Percentiles rank a stretch among this genome's conserved stretches.
phyloP scores from a whole-genome alignment of 1,140 invertebrate species.

The Sycobia sp. region DNA sequence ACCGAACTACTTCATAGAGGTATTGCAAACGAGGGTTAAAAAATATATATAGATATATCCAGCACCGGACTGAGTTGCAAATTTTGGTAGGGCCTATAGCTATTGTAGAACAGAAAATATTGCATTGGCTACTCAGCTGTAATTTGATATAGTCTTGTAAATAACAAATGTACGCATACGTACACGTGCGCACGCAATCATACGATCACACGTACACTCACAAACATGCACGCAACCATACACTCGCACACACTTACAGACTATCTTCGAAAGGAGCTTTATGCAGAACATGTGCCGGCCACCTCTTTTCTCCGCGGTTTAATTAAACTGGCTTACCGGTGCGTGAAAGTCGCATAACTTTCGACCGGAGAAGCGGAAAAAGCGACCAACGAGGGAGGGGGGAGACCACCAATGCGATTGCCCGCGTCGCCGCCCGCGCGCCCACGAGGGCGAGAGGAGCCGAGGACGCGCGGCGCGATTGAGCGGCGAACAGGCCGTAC shows the following conservation, averaged over 20 bases:
- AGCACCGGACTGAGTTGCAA: too few relatives aligned
- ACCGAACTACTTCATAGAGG: too few relatives aligned
- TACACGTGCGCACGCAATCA: not conserved
- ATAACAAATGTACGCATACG: constrained; percentile 32
- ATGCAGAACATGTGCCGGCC: not conserved
- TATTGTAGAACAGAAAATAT: too few relatives aligned
- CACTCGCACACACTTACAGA: not conserved
- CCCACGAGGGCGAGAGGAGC: not conserved
- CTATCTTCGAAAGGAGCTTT: not conserved
- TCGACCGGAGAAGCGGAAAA: constrained; percentile 11
- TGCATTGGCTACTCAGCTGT: too few relatives aligned
- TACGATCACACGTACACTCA: too few relatives aligned
- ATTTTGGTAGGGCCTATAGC: too few relatives aligned
- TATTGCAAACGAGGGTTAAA: too few relatives aligned
- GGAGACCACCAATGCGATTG: too few relatives aligned
- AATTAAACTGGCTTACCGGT: constrained; percentile 23
- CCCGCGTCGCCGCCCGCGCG: not conserved
- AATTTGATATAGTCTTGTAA: too few relatives aligned
- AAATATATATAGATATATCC: too few relatives aligned
- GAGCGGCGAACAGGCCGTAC: constrained; percentile 25
- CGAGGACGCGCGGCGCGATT: constrained; percentile 4
- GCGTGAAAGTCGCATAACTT: constrained; percentile 30
- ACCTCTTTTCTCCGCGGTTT: constrained; percentile 9
- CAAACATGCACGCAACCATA: too few relatives aligned
- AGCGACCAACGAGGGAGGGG: not conserved